A percentile compares a stretch with the other conserved stretches of the same genome.
Conservation (phyloP, 1,140 invertebrate species). For the Homarus americanus region DNA sequence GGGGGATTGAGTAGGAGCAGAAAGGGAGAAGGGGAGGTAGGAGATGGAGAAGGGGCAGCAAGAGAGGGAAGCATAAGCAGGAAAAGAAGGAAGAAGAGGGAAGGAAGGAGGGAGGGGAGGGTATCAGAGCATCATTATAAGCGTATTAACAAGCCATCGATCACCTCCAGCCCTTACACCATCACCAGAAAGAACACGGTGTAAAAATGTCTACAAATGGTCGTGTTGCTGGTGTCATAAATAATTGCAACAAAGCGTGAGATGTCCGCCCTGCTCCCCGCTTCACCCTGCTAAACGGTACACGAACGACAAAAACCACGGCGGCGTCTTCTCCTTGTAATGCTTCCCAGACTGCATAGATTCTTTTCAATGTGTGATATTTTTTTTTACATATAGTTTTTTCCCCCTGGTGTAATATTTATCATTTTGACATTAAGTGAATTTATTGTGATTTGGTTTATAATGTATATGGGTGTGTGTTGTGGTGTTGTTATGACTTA, state of each 20-base stretch:
- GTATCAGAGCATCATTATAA: slow-evolving; percentile 8
- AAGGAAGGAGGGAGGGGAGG: background rate
- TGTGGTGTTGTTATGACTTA: too few relatives aligned
- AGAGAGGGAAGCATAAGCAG: background rate
- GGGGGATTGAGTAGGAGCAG: background rate
- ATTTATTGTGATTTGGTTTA: slow-evolving; percentile 10
- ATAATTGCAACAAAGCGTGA: slow-evolving; percentile 29
- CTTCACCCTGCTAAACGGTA: background rate
- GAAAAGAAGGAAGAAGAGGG: background rate
- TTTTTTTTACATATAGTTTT: background rate
- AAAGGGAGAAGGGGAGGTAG: background rate
- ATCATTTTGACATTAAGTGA: slow-evolving; percentile 28
- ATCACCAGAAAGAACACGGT: background rate
- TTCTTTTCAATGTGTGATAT: background rate
- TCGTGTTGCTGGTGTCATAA: slow-evolving; percentile 29
- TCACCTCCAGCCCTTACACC: slow-evolving; percentile 6
- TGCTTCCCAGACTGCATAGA: background rate
- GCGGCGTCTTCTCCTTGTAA: background rate
- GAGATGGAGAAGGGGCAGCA: background rate
- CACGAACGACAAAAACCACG: background rate
- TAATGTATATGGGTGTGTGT: too few relatives aligned
- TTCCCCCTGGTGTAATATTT: background rate
- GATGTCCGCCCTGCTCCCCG: slow-evolving; percentile 22
- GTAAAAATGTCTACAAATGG: slow-evolving; percentile 14
- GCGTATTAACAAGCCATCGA: slow-evolving; percentile 46